Evolutionary conservation across 2,797 vertebrate species (phyloP).

Genomic region (Lepidocolaptes lacrymiger): DNA sequence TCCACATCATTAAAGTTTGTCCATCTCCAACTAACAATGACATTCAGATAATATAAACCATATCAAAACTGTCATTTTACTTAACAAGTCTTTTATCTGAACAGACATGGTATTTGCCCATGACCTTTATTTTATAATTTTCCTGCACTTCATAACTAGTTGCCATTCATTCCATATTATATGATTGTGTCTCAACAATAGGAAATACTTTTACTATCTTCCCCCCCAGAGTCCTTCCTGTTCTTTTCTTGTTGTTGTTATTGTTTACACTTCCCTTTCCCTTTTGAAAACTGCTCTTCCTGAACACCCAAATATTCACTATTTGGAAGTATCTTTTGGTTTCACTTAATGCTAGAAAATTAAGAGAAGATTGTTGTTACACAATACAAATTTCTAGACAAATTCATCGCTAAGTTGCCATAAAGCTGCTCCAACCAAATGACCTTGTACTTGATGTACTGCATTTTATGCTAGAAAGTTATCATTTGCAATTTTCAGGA

Average conservation of each 20-base stretch:
- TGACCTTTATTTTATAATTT: background rate
- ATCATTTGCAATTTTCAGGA: background rate
- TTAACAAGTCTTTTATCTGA: background rate
- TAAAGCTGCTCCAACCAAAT: background rate
- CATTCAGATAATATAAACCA: background rate
- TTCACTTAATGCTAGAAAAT: background rate
- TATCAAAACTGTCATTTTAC: background rate
- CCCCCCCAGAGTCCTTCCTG: background rate
- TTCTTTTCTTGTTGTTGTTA: background rate
- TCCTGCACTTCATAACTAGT: background rate
- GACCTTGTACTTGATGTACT: background rate
- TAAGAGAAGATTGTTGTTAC: background rate
- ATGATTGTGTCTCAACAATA: background rate
- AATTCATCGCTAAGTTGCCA: background rate
- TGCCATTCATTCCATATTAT: background rate
- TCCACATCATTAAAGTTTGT: background rate
- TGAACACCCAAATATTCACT: background rate
- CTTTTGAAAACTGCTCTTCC: background rate
- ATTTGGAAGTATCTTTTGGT: background rate
- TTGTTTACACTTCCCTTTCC: background rate
- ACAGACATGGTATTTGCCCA: background rate
- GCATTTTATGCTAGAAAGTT: background rate
- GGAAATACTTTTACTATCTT: background rate
- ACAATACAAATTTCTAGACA: background rate
- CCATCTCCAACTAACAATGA: background rate